Base-by-base conservation (phyloP, 2,797 vertebrate species). In the Syndactyla subalaris region DNA sequence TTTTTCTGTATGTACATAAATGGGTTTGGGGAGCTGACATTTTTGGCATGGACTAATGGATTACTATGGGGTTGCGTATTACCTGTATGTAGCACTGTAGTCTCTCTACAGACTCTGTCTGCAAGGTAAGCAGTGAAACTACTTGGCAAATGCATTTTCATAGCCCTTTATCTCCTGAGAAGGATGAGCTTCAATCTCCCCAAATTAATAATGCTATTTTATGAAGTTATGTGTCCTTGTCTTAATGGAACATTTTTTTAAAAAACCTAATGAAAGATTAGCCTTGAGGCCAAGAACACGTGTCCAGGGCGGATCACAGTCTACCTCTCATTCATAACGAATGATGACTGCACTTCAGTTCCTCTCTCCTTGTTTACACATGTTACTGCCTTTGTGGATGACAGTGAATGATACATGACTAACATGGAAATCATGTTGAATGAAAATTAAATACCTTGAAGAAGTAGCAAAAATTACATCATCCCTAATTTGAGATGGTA, bases 301-400 rank as follows among this genome's bases (percentile, higher is more conserved):
- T 14, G 55, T 48, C 43, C 6, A 3, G 92, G 92, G 39, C 0
- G 3, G 66, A 80, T 88, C 70, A 81, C 49, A 36, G 36, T 26
- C 58, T 93, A 71, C 22, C 3, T 27, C 18, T 86, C 54, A 46
- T 65, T 76, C 43, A 19, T 49, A 93, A 76, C 0, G 1, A 54
- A 71, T 58, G 58, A 85, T 16, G 77, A 63, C 79, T 85, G 32
- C 49, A 63, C 66, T 93, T 88, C 66, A 78, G 55, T 70, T 96
- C 73, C 41, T 76, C 20, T 94, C 81, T 75, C 89, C 72, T 59
- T 92, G 85, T 94, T 92, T 91, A 93, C 82, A 93, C 79, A 67
- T 41, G 89, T 94, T 92, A 75, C 43, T 82, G 74, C 22, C 83
- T 95, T 57, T 43, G 62, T 38, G 58, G 71, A 78, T 93, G 76